Evolutionary conservation across 2,888 invertebrate genomes (phyloP), one percentile per base, ranked within the genome.

Genomic region (Acanthosoma haemorrhoidale): DNA sequence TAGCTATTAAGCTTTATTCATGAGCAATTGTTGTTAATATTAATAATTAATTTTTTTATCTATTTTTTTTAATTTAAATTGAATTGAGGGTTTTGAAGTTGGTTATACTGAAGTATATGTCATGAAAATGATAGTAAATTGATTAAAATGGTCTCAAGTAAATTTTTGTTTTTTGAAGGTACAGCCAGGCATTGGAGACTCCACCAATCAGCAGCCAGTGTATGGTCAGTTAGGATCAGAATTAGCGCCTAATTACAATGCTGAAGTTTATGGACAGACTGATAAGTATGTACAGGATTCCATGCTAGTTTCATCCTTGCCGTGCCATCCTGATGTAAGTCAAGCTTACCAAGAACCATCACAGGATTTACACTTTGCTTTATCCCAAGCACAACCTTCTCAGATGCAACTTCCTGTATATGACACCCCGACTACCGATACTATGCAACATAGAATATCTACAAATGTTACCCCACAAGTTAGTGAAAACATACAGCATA

Each of bases 391-490:
- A 59, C 72, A 66, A 58, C 60, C 51, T 25, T 73, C 73, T 57
- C 70, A 73, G 36, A 74, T 73, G 58, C 67, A 68, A 36, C 31
- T 60, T 34, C 39, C 71, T 41, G 32, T 25, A 25, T 64, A 64
- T 64, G 64, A 64, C 64, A 29, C 64, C 25, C 51, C 32, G 39
- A n/a, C 67, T 57, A n/a, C 82, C 69, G 78, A 81, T 1, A 51
- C 21, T 29, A 78, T 84, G 8, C 78, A 78, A 29, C 85, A 86
- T 74, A 66, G 72, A 63, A 68, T 73, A 16, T 72, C 73, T 25
- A 69, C 71, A 59, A 68, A 71, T 31, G 69, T 70, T 15, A 70
- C 70, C 63, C 73, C 73, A 25, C 68, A 68, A 59, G 34, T 68
- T 59, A 43, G 29, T 32, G 64, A 64, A 43, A 61, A 61, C 36